Percentiles rank a stretch among this genome's conserved stretches.
Evolutionary conservation across 2,113 vertebrate species (phyloP).

Genomic region (Ceyx cyanopectus): DNA sequence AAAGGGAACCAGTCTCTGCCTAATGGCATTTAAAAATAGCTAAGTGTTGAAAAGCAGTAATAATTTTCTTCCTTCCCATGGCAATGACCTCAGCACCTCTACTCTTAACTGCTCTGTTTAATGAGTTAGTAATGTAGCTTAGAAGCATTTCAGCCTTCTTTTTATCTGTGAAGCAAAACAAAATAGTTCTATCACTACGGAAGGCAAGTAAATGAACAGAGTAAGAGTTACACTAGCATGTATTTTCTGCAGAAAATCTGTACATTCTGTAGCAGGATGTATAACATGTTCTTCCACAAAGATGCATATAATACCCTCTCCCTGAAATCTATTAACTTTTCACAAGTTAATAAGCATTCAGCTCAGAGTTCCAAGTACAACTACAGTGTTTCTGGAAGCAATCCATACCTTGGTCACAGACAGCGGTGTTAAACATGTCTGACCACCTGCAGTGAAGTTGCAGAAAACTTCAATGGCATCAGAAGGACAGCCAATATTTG

Average conservation of each 20-base stretch:
- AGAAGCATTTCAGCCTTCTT: background rate
- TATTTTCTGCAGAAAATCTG: background rate
- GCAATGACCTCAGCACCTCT: background rate
- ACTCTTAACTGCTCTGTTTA: background rate
- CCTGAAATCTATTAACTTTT: background rate
- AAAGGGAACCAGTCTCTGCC: background rate
- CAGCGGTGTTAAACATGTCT: conserved; percentile 91
- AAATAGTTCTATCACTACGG: background rate
- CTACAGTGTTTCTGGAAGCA: background rate
- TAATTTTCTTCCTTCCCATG: background rate
- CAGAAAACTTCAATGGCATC: conserved; percentile 97
- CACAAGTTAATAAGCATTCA: background rate
- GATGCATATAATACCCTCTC: background rate
- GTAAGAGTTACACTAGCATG: background rate
- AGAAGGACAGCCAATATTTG: conserved; percentile 94
- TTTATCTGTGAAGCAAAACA: background rate
- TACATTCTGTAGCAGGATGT: background rate
- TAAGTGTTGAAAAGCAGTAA: background rate
- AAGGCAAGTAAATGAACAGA: background rate
- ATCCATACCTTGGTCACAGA: conserved; percentile 87
- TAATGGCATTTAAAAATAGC: background rate
- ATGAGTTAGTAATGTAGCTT: background rate
- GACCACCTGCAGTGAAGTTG: conserved; percentile 96
- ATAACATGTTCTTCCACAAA: background rate
- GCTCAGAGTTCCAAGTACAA: background rate